Percentiles rank a stretch among this genome's conserved stretches.
Conservation (phyloP, 1,140 invertebrate genomes). For the Trichonephila inaurata region DNA sequence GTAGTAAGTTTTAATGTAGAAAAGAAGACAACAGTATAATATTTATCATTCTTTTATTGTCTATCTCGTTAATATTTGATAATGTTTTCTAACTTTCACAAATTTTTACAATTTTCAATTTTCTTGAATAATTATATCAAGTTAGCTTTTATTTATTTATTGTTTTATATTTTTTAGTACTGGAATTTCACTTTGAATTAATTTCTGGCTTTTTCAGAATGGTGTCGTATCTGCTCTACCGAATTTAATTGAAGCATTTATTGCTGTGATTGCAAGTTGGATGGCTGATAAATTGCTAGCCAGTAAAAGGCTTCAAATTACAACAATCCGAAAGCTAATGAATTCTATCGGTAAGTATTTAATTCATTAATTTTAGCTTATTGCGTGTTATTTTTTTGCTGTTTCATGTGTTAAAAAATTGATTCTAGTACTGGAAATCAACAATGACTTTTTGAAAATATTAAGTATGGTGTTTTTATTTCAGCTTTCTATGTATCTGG, state of each 20-base stretch:
- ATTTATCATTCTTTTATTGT: too few species aligned
- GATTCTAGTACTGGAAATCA: too few species aligned
- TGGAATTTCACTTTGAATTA: neutral
- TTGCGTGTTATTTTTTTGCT: too few species aligned
- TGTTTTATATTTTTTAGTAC: too few species aligned
- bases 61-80: too few species aligned
- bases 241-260: constrained; percentile 82
- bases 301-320: neutral
- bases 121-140: too few species aligned
- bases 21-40: too few species aligned
- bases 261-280: constrained; percentile 81
- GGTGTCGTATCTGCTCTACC: constrained; percentile 82
- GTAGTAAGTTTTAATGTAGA: too few species aligned
- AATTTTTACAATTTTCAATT: too few species aligned
- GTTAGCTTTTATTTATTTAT: too few species aligned
- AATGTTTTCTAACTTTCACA: too few species aligned
- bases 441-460: neutral
- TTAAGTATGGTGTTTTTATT: neutral
- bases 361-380: neutral
- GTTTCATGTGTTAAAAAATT: too few species aligned
- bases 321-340: constrained; percentile 58
- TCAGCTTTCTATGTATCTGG: constrained; percentile 21
- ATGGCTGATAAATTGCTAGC: constrained; percentile 81
- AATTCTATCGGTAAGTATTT: constrained; percentile 65
- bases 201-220: constrained; percentile 78